Evolutionary conservation across 2,113 vertebrate species (phyloP).

Genomic region (Saccopteryx leptura): DNA sequence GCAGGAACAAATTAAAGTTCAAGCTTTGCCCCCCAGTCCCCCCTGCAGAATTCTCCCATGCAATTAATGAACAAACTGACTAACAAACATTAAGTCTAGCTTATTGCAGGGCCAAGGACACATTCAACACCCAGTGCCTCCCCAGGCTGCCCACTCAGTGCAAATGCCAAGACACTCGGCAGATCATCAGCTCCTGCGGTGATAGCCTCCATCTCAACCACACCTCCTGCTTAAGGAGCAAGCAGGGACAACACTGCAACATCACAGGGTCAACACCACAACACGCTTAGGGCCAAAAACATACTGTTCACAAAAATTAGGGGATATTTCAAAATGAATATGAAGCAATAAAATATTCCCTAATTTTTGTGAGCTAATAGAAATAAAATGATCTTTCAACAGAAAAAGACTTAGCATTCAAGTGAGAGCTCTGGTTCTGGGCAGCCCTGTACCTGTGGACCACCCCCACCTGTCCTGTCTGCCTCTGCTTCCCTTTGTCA

Average conservation of each 20-base stretch:
- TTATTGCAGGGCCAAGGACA: not conserved
- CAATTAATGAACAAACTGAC: too few relatives aligned
- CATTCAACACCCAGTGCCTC: not conserved
- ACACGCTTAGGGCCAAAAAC: not conserved
- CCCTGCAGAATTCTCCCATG: accelerated
- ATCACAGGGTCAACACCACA: not conserved
- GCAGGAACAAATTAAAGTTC: not conserved
- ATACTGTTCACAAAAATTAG: too few relatives aligned
- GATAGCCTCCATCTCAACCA: not conserved
- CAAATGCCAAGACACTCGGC: not conserved
- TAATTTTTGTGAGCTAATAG: too few relatives aligned
- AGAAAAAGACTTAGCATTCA: accelerated
- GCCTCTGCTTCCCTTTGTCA: accelerated
- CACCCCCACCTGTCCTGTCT: not conserved
- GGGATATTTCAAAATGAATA: too few relatives aligned
- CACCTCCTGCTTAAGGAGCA: accelerated
- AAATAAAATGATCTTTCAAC: accelerated
- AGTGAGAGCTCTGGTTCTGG: accelerated
- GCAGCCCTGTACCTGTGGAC: too few relatives aligned
- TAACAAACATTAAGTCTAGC: not conserved
- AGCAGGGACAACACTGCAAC: not conserved
- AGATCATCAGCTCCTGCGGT: not conserved
- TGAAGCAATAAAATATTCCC: too few relatives aligned
- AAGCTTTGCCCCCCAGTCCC: too few relatives aligned
- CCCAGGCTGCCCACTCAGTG: not conserved